phyloP scores from a whole-genome alignment of 2,113 vertebrate genomes.

The Microcebus lehilahytsara region DNA sequence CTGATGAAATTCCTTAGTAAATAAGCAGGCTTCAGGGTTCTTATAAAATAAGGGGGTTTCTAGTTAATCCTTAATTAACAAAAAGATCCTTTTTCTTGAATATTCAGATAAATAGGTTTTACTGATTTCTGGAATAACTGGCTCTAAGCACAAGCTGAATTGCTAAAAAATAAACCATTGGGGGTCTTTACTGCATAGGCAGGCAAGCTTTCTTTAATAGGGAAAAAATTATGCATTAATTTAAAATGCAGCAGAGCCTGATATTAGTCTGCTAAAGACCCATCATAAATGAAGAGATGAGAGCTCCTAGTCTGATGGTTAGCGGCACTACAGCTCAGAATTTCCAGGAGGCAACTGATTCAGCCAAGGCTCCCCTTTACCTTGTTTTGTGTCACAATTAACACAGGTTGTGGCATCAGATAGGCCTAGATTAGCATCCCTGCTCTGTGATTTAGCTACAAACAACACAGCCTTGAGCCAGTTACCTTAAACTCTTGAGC shows the following conservation, averaged over 20 bases:
- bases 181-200: not conserved
- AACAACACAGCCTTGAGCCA: not conserved
- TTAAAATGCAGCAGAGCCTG: not conserved
- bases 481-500: not conserved
- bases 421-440: not conserved
- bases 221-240: not conserved
- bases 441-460: not conserved
- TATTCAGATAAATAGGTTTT: conserved; percentile 38
- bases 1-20: conserved; percentile 17
- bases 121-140: conserved; percentile 50
- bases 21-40: not conserved
- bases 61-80: conserved; percentile 25
- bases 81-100: conserved; percentile 28
- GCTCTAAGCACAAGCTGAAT: not conserved
- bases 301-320: not conserved
- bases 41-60: not conserved
- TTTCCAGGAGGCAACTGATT: not conserved
- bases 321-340: not conserved
- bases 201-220: not conserved
- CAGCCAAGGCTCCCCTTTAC: not conserved
- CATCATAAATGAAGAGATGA: not conserved
- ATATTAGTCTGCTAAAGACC: not conserved
- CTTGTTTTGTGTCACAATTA: not conserved
- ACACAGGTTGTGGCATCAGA: not conserved
- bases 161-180: conserved; percentile 11